Evolutionary conservation across 2,888 invertebrate genomes (phyloP), one percentile per base, ranked within the genome.

Genomic region (Cephus pygmeus): DNA sequence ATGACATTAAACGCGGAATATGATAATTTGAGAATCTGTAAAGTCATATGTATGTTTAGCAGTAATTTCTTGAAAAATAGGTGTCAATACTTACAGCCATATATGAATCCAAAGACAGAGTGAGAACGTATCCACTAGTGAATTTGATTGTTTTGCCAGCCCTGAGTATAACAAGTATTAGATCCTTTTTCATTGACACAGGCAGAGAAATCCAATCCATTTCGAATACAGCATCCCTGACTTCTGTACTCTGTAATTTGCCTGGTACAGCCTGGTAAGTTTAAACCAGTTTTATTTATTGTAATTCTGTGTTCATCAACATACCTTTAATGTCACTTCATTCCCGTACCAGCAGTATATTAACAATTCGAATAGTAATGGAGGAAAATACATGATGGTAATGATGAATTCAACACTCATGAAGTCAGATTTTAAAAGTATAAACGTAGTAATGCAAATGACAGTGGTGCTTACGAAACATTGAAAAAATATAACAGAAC

Each of bases 271-370:
- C 35, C 35, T 11, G 35, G 12, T 35, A 35, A 12, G 12, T 3
- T 35, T 35, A 12, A 12, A 35, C 12, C 11, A 35, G 12, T 12
- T 1, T 35, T 0, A 12, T 35, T 35, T 3, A 12, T 12, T 35
- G 12, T 35, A 11, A 35, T 35, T 35, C 0, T 35, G 3, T 1
- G 34, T 34, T 6, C 11, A 12, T 35, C 35, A 3, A 35, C 23
- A 74, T 69, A 82, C 84, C 81, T 83, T 83, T 4, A 80, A 4
- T 12, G 78, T 81, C 15, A 85, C 80, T 31, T 84, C 80, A 74
- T 84, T 84, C 3, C 85, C 85, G 69, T 78, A 84, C 85, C 85
- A 85, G 15, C 85, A 85, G 76, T 79, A 83, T 33, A 80, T 74
- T 30, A 82, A 84, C 34, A 85, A 83, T 75, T 85, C 78, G 30